Percentiles rank a stretch among this genome's conserved stretches.
These are phyloP conservation scores for Epirrhoe alternata DNA, from an alignment of 2,888 invertebrate species.

Conservation along the genomic window DNA sequence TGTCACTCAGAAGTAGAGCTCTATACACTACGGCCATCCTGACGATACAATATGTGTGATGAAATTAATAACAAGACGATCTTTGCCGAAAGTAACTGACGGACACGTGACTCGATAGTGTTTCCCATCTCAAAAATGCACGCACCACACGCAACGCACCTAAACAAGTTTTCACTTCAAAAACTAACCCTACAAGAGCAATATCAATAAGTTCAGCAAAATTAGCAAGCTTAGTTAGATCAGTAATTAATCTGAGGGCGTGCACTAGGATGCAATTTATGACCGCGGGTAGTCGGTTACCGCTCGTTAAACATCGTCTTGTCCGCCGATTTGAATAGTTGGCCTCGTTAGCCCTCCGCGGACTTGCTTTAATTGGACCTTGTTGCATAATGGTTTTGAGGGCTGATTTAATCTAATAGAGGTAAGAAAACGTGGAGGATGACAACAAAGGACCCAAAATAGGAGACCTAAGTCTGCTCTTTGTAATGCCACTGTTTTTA, in stretches of 20 bases:
- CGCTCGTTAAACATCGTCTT: constrained; percentile 29
- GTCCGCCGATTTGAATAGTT: constrained; percentile 31
- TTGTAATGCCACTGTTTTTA: too few relatives aligned
- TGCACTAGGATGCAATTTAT: constrained; percentile 27
- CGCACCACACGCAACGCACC: too few relatives aligned
- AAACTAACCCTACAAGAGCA: not conserved
- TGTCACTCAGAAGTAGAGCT: too few relatives aligned
- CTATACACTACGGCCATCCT: too few relatives aligned
- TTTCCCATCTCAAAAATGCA: too few relatives aligned
- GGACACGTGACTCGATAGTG: too few relatives aligned
- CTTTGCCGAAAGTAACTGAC: too few relatives aligned
- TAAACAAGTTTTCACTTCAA: too few relatives aligned
- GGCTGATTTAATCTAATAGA: not conserved
- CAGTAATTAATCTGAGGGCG: constrained; percentile 19
- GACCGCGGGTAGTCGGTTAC: constrained; percentile 22
- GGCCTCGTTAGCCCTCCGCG: constrained; percentile 20
- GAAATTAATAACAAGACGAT: too few relatives aligned
- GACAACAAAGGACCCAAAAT: too few relatives aligned
- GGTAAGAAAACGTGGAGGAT: not conserved
- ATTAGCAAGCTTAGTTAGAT: constrained; percentile 4
- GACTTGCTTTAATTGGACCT: constrained; percentile 17
- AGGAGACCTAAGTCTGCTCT: too few relatives aligned
- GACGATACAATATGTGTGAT: too few relatives aligned
- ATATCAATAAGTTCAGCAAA: not conserved
- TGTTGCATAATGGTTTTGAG: constrained; percentile 6